Conservation (phyloP, 1,140 invertebrate genomes). For the Sitobion miscanthi region DNA sequence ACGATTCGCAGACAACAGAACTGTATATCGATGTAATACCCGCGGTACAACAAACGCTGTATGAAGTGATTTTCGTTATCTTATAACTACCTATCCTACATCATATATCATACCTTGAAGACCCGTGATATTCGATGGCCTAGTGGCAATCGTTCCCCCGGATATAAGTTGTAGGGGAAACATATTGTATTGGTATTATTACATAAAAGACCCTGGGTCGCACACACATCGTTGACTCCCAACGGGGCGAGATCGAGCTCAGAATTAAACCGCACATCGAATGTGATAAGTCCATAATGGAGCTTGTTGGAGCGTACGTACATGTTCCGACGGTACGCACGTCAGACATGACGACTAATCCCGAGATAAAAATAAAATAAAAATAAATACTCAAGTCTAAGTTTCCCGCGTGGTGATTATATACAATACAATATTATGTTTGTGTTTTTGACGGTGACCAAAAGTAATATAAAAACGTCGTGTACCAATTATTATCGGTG, state of each 20-base stretch:
- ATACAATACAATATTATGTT: too few relatives aligned
- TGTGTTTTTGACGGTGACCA: background rate
- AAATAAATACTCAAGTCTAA: background rate
- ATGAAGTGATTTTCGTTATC: background rate
- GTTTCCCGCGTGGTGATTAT: background rate
- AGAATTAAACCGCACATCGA: background rate
- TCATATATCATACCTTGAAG: background rate
- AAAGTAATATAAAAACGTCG: background rate
- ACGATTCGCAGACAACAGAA: background rate
- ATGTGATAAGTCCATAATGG: background rate
- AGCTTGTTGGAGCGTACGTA: background rate
- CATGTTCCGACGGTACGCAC: background rate
- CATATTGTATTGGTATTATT: background rate
- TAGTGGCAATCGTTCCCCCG: background rate
- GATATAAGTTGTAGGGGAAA: background rate
- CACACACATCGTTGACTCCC: background rate
- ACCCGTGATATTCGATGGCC: background rate
- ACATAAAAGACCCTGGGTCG: background rate
- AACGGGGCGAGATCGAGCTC: background rate
- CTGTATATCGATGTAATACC: background rate
- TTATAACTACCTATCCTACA: background rate
- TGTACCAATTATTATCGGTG: background rate
- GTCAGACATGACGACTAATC: background rate
- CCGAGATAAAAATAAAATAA: background rate
- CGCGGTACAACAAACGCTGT: background rate